Base-by-base conservation (phyloP, 2,888 invertebrate genomes). In the Lysandra coridon region DNA sequence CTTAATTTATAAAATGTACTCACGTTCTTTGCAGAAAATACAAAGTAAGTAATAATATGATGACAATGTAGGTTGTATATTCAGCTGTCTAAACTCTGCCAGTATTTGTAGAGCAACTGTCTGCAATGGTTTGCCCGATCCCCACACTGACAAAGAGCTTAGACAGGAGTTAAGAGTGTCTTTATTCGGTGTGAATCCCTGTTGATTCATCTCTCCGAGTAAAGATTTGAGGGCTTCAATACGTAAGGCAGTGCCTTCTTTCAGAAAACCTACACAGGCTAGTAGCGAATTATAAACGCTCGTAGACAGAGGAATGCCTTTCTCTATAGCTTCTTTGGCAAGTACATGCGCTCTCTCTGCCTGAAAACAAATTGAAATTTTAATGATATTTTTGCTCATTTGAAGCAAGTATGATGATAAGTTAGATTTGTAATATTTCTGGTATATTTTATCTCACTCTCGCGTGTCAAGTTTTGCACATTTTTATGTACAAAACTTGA, bases 11-110 rank as follows among this genome's bases (percentile, higher is more conserved):
- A 23, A 33, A 57, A 40, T 30, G 33, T 73, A 92, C 96, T 95
- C 90, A 95, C 98, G 94, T 81, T 97, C 96, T 86, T 96, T 96
- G 85, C 96, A 97, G 87, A 96, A 97, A 76, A 96, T 95, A 78
- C 95, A 95, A 23, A 98, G 88, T 0, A 98, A 85, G 85, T 96
- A 96, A 88, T 97, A 97, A 92, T 97, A 98, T 0, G 97, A 96
- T 0, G 96, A 96, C 7, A 98, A 91, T 33, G 96, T 96, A 0
- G 98, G 98, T 85, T 96, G 95, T 40, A 98, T 95, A 12, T 96
- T 96, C 0, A 97, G 84, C 12, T 88, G 87, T 83, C 93, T 96
- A 83, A 93, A 91, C 80, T 94, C 94, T 0, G 92, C 89, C 0
- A 94, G n/a, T 0, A 92, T 81, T 81, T 90, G 88, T n/a, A 91